A percentile compares a stretch with the other conserved stretches of the same genome.
These are phyloP conservation scores for Myiopsitta monachus DNA, from an alignment of 2,113 vertebrate genomes.

Conservation along the genomic window DNA sequence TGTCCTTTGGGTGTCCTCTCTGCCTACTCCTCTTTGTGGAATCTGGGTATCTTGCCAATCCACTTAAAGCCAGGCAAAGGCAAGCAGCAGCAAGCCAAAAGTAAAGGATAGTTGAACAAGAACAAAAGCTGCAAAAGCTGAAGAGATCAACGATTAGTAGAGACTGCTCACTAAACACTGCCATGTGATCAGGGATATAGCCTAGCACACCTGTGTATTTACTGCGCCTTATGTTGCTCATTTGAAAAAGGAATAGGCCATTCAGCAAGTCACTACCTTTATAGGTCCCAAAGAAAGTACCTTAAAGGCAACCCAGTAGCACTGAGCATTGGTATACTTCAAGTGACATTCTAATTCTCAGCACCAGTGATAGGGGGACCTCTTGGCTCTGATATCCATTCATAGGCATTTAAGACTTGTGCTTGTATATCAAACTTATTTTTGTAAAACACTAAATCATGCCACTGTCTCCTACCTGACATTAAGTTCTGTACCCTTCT, in stretches of 20 bases:
- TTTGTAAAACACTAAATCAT: background rate
- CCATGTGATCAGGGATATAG: background rate
- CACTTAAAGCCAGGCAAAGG: background rate
- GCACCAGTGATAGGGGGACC: background rate
- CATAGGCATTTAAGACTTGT: background rate
- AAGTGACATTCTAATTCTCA: background rate
- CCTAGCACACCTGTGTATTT: background rate
- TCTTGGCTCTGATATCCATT: background rate
- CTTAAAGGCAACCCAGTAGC: background rate
- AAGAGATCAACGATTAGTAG: background rate
- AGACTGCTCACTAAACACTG: background rate
- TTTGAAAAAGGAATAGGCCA: background rate
- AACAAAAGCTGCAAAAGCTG: background rate
- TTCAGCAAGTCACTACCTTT: background rate
- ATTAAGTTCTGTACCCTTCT: background rate
- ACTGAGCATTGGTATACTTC: background rate
- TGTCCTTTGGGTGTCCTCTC: background rate
- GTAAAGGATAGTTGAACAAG: background rate
- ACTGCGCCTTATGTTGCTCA: background rate
- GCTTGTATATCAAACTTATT: background rate
- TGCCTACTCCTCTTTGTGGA: background rate
- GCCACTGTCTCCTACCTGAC: background rate
- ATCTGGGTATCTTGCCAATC: background rate
- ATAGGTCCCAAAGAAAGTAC: background rate
- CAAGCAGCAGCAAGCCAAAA: background rate